Evolutionary conservation across 2,888 invertebrate genomes (phyloP), one percentile per base, ranked within the genome.

Genomic region (Leistus spinibarbis): DNA sequence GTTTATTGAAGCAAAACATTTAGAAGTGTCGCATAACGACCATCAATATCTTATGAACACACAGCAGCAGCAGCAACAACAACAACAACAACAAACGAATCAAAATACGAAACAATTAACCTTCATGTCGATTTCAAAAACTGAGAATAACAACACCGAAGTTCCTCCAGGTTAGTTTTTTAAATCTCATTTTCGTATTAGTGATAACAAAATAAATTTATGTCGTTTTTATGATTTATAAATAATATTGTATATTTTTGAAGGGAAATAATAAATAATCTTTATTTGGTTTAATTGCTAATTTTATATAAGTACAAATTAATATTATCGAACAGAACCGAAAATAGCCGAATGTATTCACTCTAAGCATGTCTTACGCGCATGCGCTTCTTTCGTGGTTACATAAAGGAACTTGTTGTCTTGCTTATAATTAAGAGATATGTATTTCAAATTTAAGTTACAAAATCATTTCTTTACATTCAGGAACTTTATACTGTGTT

Each of bases 401-500:
- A n/a, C n/a, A n/a, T n/a, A n/a, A n/a, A n/a, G n/a, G n/a, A n/a
- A n/a, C n/a, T n/a, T n/a, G n/a, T n/a, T n/a, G n/a, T n/a, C n/a
- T n/a, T n/a, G n/a, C n/a, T n/a, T n/a, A n/a, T n/a, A n/a, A n/a
- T n/a, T n/a, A n/a, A n/a, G n/a, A n/a, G n/a, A n/a, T n/a, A n/a
- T n/a, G n/a, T n/a, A n/a, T n/a, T n/a, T n/a, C n/a, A n/a, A n/a
- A 60, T 60, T 10, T 17, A 20, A 66, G 22, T 20, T 20, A 10
- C 16, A 57, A 19, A 57, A n/a, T 13, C 16, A 57, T 57, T 57
- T 19, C 3, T 57, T 64, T 24, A 64, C 40, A 10, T 27, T 17
- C 40, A 84, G 83, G 82, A 73, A 78, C 84, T 24, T 79, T 85
- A 62, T 85, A 85, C 78, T 82, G 84, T 78, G 82, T 84, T 22